phyloP scores from a whole-genome alignment of 1,140 invertebrate species.

The Odontomachus brunneus region DNA sequence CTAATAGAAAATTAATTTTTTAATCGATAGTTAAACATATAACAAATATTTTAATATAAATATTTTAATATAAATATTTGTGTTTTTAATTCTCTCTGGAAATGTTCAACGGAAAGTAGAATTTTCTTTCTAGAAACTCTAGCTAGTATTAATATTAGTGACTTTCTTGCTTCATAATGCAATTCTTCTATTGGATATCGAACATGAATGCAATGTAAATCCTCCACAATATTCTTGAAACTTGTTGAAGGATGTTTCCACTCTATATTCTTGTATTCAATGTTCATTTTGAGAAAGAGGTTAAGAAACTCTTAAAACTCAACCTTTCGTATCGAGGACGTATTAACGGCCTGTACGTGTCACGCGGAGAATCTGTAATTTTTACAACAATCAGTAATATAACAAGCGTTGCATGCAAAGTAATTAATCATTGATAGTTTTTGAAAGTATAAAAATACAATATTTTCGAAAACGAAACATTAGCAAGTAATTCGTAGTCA shows the following conservation, averaged over 20 bases:
- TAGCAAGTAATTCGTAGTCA: background rate
- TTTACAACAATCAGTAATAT: background rate
- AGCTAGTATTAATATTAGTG: no score
- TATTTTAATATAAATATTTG: no score
- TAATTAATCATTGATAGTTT: constrained; percentile 18
- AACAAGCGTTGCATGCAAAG: background rate
- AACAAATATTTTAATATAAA: no score
- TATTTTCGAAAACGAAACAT: background rate
- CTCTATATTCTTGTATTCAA: background rate
- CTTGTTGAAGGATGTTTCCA: background rate
- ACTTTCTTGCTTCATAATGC: no score
- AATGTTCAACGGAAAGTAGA: no score
- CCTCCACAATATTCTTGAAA: background rate
- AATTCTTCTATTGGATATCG: no score
- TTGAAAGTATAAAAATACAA: background rate
- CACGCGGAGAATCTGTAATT: constrained; percentile 17
- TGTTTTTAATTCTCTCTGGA: no score
- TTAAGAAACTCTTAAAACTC: background rate
- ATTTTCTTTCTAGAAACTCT: no score
- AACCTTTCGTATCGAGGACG: constrained; percentile 2
- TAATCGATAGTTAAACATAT: no score
- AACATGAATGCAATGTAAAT: no score
- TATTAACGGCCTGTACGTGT: constrained; percentile 29
- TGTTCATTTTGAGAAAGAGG: background rate
- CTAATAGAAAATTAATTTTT: no score